Evolutionary conservation across 2,888 invertebrate genomes (phyloP), one percentile per base, ranked within the genome.

Genomic region (Augochlorella aurata): DNA sequence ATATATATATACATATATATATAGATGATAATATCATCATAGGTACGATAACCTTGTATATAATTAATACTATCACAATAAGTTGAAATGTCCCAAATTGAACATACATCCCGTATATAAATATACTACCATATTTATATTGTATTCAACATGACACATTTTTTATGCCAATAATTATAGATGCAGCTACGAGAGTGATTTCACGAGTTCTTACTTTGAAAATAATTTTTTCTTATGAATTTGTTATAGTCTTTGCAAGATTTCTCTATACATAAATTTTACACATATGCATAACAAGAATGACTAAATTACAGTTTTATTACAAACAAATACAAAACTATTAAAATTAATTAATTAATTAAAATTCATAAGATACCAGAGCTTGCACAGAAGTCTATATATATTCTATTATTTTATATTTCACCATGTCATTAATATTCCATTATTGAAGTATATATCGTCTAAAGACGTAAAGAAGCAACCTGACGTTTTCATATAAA

Each of bases 321-420:
- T 69, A 77, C 69, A 54, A 81, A 67, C 38, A 58, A 77, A 80
- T 65, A 73, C 47, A 50, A 81, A n/a, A n/a, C n/a, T n/a, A n/a
- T n/a, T n/a, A n/a, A n/a, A n/a, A n/a, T n/a, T n/a, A n/a, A n/a
- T n/a, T n/a, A n/a, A n/a, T n/a, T n/a, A n/a, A n/a, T n/a, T n/a
- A n/a, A n/a, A n/a, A n/a, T n/a, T 38, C 38, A 38, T 4, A 38
- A 38, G 3, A 38, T 38, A 38, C 38, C 5, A 38, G 5, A 38
- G 5, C 7, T 38, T 38, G 7, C 5, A 29, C 29, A 29, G 29
- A 29, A 29, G 3, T 38, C 38, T 5, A 29, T 29, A 29, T 29
- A 29, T 29, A 29, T 29, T 29, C 29, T 29, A 29, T 29, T 29
- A 29, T 29, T 29, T 29, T 29, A 29, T 29, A 29, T 2, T 29